Conservation (phyloP, 2,113 vertebrate species). For the Psittacus erithacus region DNA sequence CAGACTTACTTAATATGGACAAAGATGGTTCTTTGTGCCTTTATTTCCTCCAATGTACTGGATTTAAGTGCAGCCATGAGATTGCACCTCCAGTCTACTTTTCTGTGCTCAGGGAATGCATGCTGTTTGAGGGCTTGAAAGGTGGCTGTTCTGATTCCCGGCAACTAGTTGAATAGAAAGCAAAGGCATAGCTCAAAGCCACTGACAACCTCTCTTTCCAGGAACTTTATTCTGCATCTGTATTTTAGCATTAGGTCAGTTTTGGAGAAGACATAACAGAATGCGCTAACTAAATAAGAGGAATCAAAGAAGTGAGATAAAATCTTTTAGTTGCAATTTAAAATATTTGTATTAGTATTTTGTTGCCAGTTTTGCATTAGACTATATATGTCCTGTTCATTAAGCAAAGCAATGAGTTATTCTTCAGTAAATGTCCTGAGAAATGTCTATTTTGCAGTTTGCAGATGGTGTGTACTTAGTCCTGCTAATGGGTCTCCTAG, state of each 20-base stretch:
- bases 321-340: background rate
- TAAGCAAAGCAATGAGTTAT: background rate
- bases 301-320: background rate
- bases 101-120: background rate
- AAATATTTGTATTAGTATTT: background rate
- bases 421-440: background rate
- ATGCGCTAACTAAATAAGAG: background rate
- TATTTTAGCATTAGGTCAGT: background rate
- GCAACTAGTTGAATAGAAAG: background rate
- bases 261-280: background rate
- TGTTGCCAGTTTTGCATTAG: background rate
- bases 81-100: background rate
- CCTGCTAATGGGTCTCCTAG: slow-evolving; percentile 94
- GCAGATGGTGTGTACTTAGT: slow-evolving; percentile 98
- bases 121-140: background rate
- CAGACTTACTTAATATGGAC: background rate
- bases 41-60: background rate
- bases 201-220: background rate
- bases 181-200: background rate
- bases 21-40: background rate
- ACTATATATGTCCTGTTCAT: background rate
- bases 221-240: background rate
- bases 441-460: slow-evolving; percentile 79
- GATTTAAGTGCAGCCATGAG: background rate
- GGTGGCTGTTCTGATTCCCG: background rate